Percentiles rank a stretch among this genome's conserved stretches.
Conservation (phyloP, 2,113 vertebrate genomes). For the Hymenochirus boettgeri region DNA sequence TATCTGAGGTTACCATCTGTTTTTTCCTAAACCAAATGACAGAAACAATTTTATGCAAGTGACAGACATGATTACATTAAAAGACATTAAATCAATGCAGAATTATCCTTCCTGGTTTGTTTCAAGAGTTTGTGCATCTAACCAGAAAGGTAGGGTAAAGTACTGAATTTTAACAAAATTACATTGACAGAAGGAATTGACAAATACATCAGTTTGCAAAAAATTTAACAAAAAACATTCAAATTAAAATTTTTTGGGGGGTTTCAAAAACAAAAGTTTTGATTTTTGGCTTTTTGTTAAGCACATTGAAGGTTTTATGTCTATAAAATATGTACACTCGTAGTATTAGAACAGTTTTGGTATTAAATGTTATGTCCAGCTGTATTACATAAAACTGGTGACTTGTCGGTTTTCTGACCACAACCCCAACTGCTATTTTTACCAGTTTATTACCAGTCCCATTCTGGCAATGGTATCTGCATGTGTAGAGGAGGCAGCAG, state of each 20-base stretch:
- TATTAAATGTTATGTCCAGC: too few relatives aligned
- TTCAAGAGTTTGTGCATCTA: neutral
- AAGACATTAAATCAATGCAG: conserved; percentile 3
- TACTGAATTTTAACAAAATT: neutral
- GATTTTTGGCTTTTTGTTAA: too few relatives aligned
- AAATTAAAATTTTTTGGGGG: neutral
- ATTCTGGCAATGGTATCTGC: too few relatives aligned
- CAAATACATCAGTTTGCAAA: neutral
- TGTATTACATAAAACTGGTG: too few relatives aligned
- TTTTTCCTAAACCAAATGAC: neutral
- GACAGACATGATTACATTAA: neutral
- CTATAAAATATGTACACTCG: too few relatives aligned
- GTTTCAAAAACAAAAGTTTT: neutral
- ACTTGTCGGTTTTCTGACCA: too few relatives aligned
- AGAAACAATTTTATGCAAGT: neutral
- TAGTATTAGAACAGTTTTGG: too few relatives aligned
- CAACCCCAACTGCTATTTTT: too few relatives aligned
- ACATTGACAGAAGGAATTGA: neutral
- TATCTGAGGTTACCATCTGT: neutral
- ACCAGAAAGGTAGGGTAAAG: neutral
- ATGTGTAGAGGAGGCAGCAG: too few relatives aligned
- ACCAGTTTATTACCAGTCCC: too few relatives aligned
- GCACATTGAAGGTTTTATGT: too few relatives aligned
- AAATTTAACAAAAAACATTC: neutral
- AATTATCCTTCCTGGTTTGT: conserved; percentile 1